phyloP scores from a whole-genome alignment of 2,888 invertebrate genomes.

The Boloria selene region DNA sequence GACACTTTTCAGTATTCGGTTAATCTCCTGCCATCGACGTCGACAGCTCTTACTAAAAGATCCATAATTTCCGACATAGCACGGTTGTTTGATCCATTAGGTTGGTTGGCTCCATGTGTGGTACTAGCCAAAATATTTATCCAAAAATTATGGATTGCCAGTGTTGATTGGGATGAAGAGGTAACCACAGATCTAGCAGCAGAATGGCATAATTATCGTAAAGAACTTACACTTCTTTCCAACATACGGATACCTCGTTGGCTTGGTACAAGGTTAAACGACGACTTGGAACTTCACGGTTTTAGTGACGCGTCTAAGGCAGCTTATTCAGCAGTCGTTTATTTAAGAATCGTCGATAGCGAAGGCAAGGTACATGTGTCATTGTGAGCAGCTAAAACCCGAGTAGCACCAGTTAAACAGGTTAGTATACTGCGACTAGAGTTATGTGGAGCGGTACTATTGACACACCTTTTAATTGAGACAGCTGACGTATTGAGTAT shows the following conservation, averaged over 20 bases:
- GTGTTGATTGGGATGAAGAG: conserved; percentile 47
- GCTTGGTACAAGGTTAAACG: conserved; percentile 26
- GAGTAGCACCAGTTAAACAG: conserved; percentile 34
- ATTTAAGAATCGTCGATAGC: conserved; percentile 7
- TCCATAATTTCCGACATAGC: conserved; percentile 33
- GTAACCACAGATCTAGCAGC: conserved; percentile 31
- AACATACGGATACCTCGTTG: conserved; percentile 35
- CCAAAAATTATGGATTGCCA: conserved; percentile 48
- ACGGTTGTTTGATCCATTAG: conserved; percentile 44
- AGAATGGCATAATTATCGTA: conserved; percentile 40
- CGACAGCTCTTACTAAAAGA: conserved; percentile 26
- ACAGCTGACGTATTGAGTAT: conserved; percentile 26
- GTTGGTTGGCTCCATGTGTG: conserved; percentile 47
- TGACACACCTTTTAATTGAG: conserved; percentile 30
- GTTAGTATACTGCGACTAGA: conserved; percentile 37
- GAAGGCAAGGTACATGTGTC: background rate
- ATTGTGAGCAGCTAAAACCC: conserved; percentile 26
- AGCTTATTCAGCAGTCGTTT: conserved; percentile 35
- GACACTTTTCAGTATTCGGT: conserved; percentile 18
- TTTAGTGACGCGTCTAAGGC: conserved; percentile 42
- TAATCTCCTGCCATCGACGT: background rate
- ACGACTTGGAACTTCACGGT: conserved; percentile 38
- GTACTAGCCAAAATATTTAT: conserved; percentile 46
- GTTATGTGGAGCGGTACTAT: conserved; percentile 39
- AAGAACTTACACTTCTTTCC: conserved; percentile 23